Conservation (phyloP, 53 echinoderm and acorn worm species). For the Actinopyga echinites region DNA sequence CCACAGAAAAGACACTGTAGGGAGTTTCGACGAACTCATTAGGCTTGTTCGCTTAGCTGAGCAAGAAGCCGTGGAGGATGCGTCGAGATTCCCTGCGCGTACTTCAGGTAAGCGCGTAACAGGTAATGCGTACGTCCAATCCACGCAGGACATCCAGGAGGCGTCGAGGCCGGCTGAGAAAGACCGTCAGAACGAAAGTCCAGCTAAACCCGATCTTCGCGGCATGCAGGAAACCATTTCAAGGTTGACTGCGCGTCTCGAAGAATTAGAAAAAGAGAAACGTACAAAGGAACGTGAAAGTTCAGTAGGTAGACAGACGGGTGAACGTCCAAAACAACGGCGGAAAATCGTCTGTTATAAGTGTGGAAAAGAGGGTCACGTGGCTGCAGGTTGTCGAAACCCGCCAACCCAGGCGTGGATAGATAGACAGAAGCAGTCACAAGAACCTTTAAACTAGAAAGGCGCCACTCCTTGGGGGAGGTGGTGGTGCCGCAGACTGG, state of each 20-base stretch:
- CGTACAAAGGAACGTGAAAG: too few species aligned
- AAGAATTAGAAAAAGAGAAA: too few species aligned
- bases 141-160: too few species aligned
- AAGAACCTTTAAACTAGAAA: slow-evolving; percentile 27
- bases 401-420: neutral
- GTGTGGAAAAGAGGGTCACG: slow-evolving; percentile 1
- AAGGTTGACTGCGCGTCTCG: neutral
- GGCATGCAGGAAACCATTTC: neutral
- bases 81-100: too few species aligned
- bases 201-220: too few species aligned
- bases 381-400: neutral
- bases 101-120: too few species aligned
- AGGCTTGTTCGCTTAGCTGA: neutral
- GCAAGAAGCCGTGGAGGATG: neutral
- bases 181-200: too few species aligned
- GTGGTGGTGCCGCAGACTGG: slow-evolving; percentile 7
- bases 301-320: too few species aligned
- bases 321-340: neutral
- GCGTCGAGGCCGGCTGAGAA: too few species aligned
- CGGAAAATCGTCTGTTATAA: slow-evolving; percentile 9
- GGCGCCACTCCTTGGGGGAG: slow-evolving; percentile 33
- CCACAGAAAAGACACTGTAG: neutral
- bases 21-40: neutral
- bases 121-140: too few species aligned
- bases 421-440: neutral